Evolutionary conservation across 2,797 vertebrate species (phyloP).

Genomic region (Bradypus variegatus): DNA sequence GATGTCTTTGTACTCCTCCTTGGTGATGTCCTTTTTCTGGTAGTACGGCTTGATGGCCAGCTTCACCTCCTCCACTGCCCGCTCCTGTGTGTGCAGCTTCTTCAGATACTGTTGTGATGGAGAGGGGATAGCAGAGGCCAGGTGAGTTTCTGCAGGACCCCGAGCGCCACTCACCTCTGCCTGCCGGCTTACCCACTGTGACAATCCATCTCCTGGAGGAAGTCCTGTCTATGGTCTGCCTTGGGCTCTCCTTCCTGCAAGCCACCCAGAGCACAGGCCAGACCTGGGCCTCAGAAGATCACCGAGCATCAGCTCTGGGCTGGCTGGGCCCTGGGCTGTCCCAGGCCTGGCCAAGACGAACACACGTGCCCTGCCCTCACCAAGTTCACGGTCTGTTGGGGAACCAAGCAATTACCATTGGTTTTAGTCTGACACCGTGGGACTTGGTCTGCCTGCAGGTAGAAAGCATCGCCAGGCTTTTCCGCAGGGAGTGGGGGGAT

Average conservation of each 20-base stretch:
- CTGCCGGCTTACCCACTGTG: not conserved
- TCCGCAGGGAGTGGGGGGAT: accelerated
- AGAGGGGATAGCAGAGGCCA: not conserved
- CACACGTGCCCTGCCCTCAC: not conserved
- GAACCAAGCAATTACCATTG: not conserved
- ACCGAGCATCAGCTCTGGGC: not conserved
- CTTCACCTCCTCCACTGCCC: conserved; percentile 94
- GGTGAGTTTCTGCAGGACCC: not conserved
- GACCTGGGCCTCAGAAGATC: not conserved
- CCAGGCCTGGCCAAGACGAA: not conserved
- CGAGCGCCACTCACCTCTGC: not conserved
- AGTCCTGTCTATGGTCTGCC: not conserved
- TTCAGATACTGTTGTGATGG: conserved; percentile 83
- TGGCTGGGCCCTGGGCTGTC: not conserved
- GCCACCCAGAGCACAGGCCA: not conserved
- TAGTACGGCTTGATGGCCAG: conserved; percentile 96
- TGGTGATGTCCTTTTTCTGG: conserved; percentile 95
- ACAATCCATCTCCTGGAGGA: not conserved
- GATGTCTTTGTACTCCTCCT: conserved; percentile 96
- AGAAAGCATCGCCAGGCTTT: not conserved
- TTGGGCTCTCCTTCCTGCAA: not conserved
- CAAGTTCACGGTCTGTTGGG: not conserved
- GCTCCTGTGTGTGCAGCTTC: conserved; percentile 94
- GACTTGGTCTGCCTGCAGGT: not conserved
- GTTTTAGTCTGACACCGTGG: not conserved